phyloP scores from a whole-genome alignment of 2,888 invertebrate species.

The Leptopilina syphax region DNA sequence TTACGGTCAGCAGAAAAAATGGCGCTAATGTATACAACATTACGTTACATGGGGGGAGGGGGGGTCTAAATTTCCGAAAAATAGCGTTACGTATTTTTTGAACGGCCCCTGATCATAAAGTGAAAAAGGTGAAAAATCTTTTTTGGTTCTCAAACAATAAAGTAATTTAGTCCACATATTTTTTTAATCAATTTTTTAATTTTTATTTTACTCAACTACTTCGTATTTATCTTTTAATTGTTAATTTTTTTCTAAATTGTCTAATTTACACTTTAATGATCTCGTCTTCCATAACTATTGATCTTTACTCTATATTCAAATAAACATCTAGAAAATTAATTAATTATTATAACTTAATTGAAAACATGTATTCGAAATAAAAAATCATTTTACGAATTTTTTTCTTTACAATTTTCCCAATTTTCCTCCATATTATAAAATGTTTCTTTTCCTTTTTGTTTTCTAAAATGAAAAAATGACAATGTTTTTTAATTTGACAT shows the following conservation, averaged over 20 bases:
- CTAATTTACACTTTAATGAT: conserved; percentile 52
- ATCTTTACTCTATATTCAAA: conserved; percentile 48
- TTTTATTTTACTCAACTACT: too few species aligned
- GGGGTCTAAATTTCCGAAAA: too few species aligned
- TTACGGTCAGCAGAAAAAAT: too few species aligned
- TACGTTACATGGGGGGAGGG: too few species aligned
- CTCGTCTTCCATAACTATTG: conserved; percentile 63
- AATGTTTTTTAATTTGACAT: too few species aligned
- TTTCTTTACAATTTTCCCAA: background rate
- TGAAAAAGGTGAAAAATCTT: too few species aligned
- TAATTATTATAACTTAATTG: conserved; percentile 53
- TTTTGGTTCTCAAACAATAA: too few species aligned
- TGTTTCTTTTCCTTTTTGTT: background rate
- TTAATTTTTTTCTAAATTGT: background rate
- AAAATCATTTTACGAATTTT: conserved; percentile 61
- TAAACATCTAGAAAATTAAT: background rate
- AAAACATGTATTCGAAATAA: conserved; percentile 63
- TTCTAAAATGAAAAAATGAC: background rate
- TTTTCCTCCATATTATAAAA: background rate
- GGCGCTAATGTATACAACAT: too few species aligned
- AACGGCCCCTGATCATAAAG: too few species aligned
- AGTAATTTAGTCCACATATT: too few species aligned
- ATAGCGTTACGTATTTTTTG: too few species aligned
- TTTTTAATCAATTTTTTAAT: too few species aligned
- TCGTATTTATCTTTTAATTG: background rate